phyloP scores from a whole-genome alignment of 30 jellyfish, hydroid and myxozoan genomes.

The Hydra vulgaris region DNA sequence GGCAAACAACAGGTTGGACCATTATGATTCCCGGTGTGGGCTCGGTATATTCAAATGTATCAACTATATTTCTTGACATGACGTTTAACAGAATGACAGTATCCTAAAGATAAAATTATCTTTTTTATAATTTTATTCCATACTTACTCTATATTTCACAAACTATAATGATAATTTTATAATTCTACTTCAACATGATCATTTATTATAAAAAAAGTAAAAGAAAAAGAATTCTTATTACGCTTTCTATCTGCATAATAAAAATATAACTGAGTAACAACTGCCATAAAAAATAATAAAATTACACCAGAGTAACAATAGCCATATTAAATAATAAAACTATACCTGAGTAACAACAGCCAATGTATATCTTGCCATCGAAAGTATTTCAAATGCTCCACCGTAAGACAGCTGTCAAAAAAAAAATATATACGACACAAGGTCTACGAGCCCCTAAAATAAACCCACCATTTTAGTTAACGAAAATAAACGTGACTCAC shows the following conservation, averaged over 20 bases:
- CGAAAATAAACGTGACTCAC: no score
- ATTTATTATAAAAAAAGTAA: not conserved
- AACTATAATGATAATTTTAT: not conserved
- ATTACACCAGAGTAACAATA: conserved; percentile 19
- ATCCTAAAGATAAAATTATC: conserved; percentile 8
- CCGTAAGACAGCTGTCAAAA: conserved; percentile 17
- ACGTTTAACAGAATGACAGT: conserved; percentile 14
- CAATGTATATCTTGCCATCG: conserved; percentile 21
- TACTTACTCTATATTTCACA: not conserved
- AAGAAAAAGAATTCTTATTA: not conserved
- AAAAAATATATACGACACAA: not conserved
- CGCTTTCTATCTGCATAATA: not conserved
- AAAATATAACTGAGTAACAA: conserved; percentile 15
- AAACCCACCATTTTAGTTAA: no score
- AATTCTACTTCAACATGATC: not conserved
- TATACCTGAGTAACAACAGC: conserved; percentile 24
- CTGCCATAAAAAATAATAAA: no score
- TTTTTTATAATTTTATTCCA: not conserved
- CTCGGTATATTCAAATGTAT: not conserved
- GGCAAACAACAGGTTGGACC: conserved; percentile 25
- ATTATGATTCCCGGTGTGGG: conserved; percentile 17
- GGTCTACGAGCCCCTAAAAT: no score
- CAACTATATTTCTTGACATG: conserved; percentile 8
- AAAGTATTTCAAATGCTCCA: conserved; percentile 20
- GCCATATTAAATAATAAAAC: not conserved